Base-by-base conservation (phyloP, 2,888 invertebrate species). In the Hypomecis punctinalis region DNA sequence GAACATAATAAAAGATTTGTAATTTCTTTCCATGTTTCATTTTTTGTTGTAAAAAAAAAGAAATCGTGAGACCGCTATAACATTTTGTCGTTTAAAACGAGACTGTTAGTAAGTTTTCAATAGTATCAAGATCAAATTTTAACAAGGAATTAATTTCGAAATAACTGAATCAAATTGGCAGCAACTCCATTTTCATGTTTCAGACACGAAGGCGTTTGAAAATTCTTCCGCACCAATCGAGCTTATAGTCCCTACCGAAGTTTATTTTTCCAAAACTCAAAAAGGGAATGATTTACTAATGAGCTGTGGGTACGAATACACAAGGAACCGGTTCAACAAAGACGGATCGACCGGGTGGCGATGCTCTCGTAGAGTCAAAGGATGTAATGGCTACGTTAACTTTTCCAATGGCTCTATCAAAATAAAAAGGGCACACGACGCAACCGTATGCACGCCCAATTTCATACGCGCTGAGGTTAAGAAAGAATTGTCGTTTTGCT, bases 201-300 rank as follows among this genome's bases (percentile, higher is more conserved):
- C 23, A 23, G 23, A 23, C 23, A 23, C 23, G 23, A 23, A 23
- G 23, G 23, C 23, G 23, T 23, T 23, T 23, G 23, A 23, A 23
- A 23, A 23, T 23, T 23, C 23, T 23, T 3, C 23, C 3, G 23
- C 3, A 23, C 23, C 23, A 3, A 1, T 23, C 23, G 23, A 23
- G 23, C 23, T 23, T 23, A 2, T 23, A 23, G 23, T 23, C 23
- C 4, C 23, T 11, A 35, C 5, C 11, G 10, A 45, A 3, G 4
- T 36, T 23, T 45, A 59, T 43, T 5, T 59, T n/a, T 42, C 43
- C 6, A 51, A 59, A 37, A 40, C 58, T 43, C 40, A 37, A 49
- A 59, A 40, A 51, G 58, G 58, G 43, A 10, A 36, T n/a, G 58
- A 51, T 35, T 10, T 39, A 52, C 39, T 59, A n/a, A 45, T 11